phyloP scores from a whole-genome alignment of 2,113 vertebrate genomes.

The Nycticorax nycticorax region DNA sequence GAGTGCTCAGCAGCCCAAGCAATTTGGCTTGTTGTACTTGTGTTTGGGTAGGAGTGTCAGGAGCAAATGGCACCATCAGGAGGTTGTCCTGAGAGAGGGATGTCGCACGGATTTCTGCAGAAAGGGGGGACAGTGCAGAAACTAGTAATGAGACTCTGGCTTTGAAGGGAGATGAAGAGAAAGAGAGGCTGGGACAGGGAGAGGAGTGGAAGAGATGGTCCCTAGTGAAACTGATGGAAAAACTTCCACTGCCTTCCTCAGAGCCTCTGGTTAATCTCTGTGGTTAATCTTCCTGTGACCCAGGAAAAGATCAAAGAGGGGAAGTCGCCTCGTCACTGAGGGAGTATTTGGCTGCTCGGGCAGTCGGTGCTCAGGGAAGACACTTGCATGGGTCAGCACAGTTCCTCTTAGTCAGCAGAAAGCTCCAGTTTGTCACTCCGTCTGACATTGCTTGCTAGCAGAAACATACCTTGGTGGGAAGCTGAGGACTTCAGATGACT shows the following conservation, averaged over 20 bases:
- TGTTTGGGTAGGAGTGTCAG: not conserved
- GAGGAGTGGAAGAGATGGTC: not conserved
- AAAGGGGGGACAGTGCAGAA: not conserved
- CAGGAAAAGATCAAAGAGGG: not conserved
- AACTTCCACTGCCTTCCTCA: not conserved
- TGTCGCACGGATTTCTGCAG: not conserved
- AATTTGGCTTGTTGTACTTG: not conserved
- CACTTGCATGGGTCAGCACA: not conserved
- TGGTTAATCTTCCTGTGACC: too few relatives aligned
- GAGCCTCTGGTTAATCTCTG: not conserved
- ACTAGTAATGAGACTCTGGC: not conserved
- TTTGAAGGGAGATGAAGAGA: not conserved
- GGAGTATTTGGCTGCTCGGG: not conserved
- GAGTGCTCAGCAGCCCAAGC: not conserved
- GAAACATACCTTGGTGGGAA: not conserved
- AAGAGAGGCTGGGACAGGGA: not conserved
- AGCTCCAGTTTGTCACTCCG: not conserved
- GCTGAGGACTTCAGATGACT: not conserved
- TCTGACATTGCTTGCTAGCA: not conserved
- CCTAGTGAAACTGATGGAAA: not conserved
- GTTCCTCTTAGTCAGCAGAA: not conserved
- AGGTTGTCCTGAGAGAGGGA: not conserved
- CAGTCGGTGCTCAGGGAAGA: not conserved
- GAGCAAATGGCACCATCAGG: not conserved
- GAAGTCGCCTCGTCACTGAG: accelerated